Evolutionary conservation across 1,140 invertebrate genomes (phyloP), one percentile per base, ranked within the genome.

Genomic region (Sitodiplosis mosellana): DNA sequence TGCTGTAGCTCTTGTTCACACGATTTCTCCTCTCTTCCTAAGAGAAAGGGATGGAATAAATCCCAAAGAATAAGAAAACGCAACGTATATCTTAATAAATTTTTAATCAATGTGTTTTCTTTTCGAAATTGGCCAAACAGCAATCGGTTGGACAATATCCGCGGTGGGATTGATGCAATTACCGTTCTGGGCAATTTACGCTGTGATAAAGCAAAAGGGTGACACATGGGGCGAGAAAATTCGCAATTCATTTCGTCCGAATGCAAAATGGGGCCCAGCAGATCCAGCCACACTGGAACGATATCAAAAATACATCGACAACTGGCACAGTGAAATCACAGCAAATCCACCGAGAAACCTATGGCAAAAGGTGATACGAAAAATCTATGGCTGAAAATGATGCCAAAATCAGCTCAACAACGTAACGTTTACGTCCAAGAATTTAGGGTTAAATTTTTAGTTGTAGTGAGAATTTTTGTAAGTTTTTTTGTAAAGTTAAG

Each of bases 131-230:
- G n/a, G n/a, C n/a, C n/a, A n/a, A 10, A 27, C 44, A 74, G 71
- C 59, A 12, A 55, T 63, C 49, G 76, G 76, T 33, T 78, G 76
- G 75, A 49, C 57, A 0, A 58, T 78, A 10, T 66, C 74, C 1
- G 57, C 65, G 0, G 61, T 76, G 51, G 75, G 75, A 7, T 52
- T 74, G 2, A 18, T 72, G 0, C 73, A 77, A 52, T 40, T 78
- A 15, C 76, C 76, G 4, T 55, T 76, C 40, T 77, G 74, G 69
- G 63, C 68, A 49, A 47, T 68, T n/a, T 62, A 69, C n/a, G 64
- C 66, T 14, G 55, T 72, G 17, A 45, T 67, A 1, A 58, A 65
- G 0, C 68, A 71, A 18, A 65, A 63, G 3, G 52, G 59, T 11
- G 46, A 46, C 2, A 56, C 55, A 8, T 38, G 59, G 45, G 37